These are phyloP conservation scores for Listrodromus nycthemerus DNA, from an alignment of 2,888 invertebrate genomes.

Conservation along the genomic window DNA sequence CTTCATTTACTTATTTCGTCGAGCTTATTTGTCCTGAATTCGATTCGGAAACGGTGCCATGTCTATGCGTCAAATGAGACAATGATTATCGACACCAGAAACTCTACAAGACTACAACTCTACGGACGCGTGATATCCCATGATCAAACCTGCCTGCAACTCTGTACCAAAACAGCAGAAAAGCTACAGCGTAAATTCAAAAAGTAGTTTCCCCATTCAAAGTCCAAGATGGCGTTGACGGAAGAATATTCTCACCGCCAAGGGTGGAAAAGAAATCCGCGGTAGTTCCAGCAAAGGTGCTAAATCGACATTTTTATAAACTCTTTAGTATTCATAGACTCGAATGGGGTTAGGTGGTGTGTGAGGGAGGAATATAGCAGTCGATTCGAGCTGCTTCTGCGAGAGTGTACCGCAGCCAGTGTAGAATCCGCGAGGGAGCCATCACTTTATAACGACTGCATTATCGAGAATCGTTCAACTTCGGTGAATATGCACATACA, in stretches of 20 bases:
- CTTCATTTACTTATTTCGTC: slow-evolving; percentile 55
- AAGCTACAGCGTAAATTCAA: neutral
- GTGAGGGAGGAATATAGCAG: slow-evolving; percentile 12
- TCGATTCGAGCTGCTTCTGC: slow-evolving; percentile 55
- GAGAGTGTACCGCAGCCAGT: slow-evolving; percentile 13
- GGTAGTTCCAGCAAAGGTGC: slow-evolving; percentile 76
- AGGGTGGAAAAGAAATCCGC: slow-evolving; percentile 54
- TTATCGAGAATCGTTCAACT: slow-evolving; percentile 73
- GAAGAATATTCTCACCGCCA: slow-evolving; percentile 22
- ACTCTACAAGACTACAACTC: neutral
- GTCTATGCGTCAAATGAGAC: neutral
- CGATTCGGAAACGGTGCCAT: neutral
- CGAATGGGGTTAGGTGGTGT: slow-evolving; percentile 69
- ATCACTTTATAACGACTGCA: slow-evolving; percentile 78
- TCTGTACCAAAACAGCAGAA: neutral
- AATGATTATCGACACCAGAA: neutral
- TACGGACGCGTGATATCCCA: neutral
- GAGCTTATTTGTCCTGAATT: neutral
- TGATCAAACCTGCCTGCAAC: neutral
- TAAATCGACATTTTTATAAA: slow-evolving; percentile 84
- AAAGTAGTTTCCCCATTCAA: neutral
- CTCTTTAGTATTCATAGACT: slow-evolving; percentile 84
- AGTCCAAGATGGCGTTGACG: slow-evolving; percentile 48
- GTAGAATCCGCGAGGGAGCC: slow-evolving; percentile 67
- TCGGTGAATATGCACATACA: neutral